These are phyloP conservation scores for Chelidonichthys spinosus DNA, from an alignment of 2,797 vertebrate genomes.

Conservation along the genomic window DNA sequence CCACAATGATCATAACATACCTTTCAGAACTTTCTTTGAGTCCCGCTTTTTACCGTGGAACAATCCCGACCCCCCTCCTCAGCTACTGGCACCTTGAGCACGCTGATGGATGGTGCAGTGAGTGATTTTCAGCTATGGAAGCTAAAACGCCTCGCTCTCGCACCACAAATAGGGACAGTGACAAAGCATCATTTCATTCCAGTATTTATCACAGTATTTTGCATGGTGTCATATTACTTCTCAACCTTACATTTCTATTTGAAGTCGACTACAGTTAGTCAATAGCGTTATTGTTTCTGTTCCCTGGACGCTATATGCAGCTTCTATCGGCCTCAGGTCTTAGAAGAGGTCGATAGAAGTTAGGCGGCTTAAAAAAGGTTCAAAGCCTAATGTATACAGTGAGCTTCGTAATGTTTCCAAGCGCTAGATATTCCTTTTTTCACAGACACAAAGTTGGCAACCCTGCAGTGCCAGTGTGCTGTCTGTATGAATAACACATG, in stretches of 20 bases:
- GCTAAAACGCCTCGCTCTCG: conserved; percentile 38
- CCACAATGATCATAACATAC: background rate
- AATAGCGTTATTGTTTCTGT: conserved; percentile 14
- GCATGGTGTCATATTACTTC: conserved; percentile 39
- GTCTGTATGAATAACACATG: conserved; percentile 63
- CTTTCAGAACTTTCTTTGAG: conserved; percentile 17
- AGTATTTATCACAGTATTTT: conserved; percentile 52
- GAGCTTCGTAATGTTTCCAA: conserved; percentile 35
- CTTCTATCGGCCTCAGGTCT: background rate
- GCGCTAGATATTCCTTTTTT: conserved; percentile 28
- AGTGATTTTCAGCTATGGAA: conserved; percentile 30
- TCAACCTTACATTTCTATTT: conserved; percentile 19
- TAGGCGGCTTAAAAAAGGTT: conserved; percentile 14
- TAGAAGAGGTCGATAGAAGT: conserved; percentile 8
- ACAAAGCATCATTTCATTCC: conserved; percentile 42
- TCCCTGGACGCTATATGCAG: background rate
- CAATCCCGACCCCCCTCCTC: background rate
- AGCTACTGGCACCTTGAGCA: conserved; percentile 41
- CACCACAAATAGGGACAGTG: conserved; percentile 28
- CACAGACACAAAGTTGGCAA: conserved; percentile 36
- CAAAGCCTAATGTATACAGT: conserved; percentile 44
- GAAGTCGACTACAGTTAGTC: conserved; percentile 16
- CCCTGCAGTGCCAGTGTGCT: conserved; percentile 32
- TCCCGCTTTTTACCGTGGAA: background rate
- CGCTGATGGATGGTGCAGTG: conserved; percentile 50